Conservation (phyloP, 2,888 invertebrate species). For the Caenorhabditis wallacei region DNA sequence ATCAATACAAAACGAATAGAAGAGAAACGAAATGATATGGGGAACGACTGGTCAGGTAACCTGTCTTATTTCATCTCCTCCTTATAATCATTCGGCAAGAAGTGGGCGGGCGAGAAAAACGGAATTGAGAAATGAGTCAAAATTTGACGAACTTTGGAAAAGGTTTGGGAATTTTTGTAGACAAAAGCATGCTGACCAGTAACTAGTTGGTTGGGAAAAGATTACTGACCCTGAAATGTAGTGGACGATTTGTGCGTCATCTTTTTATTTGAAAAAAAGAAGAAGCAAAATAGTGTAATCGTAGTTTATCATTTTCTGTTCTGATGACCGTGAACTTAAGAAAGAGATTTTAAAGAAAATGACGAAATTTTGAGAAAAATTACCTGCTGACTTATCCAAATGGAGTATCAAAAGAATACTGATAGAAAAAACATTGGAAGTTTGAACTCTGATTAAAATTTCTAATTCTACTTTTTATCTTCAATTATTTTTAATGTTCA, state of each 20-base stretch:
- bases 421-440: no score
- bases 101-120: constrained; percentile 45
- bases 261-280: constrained; percentile 10
- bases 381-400: no score
- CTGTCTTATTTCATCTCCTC: constrained; percentile 28
- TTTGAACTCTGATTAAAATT: no score
- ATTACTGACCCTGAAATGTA: constrained; percentile 36
- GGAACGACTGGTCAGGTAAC: constrained; percentile 54
- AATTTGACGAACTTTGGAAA: constrained; percentile 59
- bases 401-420: no score
- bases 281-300: background rate
- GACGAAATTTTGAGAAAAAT: no score
- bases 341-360: background rate
- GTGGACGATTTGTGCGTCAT: constrained; percentile 45
- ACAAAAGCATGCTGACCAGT: constrained; percentile 33
- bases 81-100: constrained; percentile 53
- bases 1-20: constrained; percentile 18
- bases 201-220: constrained; percentile 22
- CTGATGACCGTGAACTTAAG: background rate
- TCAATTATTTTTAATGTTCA: no score
- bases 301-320: background rate
- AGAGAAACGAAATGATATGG: constrained; percentile 49
- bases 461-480: no score
- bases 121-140: constrained; percentile 53
- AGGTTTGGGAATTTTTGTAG: constrained; percentile 2